Base-by-base conservation (phyloP, 1,140 invertebrate genomes). In the Drosophila lini region DNA sequence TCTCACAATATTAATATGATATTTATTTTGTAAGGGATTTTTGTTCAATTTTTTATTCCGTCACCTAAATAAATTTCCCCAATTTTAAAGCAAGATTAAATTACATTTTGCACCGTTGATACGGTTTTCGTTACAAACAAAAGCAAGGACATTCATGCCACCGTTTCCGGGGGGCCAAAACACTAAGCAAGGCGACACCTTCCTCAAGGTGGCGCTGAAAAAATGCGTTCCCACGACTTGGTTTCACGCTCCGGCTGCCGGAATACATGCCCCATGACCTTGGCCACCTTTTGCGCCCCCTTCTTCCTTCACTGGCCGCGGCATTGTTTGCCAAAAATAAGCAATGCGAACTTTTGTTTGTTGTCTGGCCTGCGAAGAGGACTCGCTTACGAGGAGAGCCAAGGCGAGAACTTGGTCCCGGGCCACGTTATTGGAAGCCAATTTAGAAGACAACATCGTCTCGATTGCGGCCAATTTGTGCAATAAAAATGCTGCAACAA, bases 401-500 rank as follows among this genome's bases (percentile, higher is more conserved):
- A 19, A 56, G 48, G n/a, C 36, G n/a, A 56, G 48, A 10, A 11
- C 40, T 45, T 42, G 58, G 57, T 55, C 22, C 28, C 36, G 59
- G 41, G 31, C 56, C 74, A 38, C 59, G 81, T 55, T 48, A 81
- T 74, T 85, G 74, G 78, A 78, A 81, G 68, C 74, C 78, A 85
- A 78, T 78, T 84, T 86, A 75, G 53, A 22, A 48, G 78, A 59
- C 81, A 62, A 78, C 62, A 68, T 60, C 63, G 48, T 16, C 47
- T 76, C 52, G 61, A 58, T 55, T 48, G 52, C 22, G 19, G 40
- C 59, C 81, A 84, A 84, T 84, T 84, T 81, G 82, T 85, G 74
- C 78, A 67, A 78, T 65, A 71, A 60, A 74, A 78, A 52, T 78
- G 69, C 69, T 52, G 65, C 61, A 52, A 44, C 61, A 67, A 65